A percentile compares a stretch with the other conserved stretches of the same genome.
Conservation (phyloP, 2,888 invertebrate species). For the Ecdyonurus torrentis region DNA sequence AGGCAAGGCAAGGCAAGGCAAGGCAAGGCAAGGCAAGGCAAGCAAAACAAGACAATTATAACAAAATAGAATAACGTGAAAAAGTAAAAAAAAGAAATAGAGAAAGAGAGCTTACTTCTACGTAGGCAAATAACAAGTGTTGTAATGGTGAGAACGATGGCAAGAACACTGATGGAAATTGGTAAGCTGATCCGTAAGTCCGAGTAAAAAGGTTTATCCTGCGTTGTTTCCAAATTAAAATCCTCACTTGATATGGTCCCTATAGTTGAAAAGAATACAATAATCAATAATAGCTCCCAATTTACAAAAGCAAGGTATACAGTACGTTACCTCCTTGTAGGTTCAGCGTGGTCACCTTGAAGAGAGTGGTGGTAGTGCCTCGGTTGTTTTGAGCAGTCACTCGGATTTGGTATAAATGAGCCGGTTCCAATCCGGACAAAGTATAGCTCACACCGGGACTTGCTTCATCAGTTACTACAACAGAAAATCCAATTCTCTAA, state of each 20-base stretch:
- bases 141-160: conserved; percentile 12
- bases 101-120: conserved; percentile 12
- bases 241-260: conserved; percentile 9
- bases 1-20: too few relatives aligned
- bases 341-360: conserved; percentile 16
- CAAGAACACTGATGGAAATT: conserved; percentile 13
- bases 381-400: conserved; percentile 18
- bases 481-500: too few relatives aligned
- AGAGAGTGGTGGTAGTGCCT: conserved; percentile 14
- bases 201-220: conserved; percentile 6
- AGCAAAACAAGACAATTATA: too few relatives aligned
- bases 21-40: too few relatives aligned
- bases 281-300: too few relatives aligned
- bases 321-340: conserved; percentile 14
- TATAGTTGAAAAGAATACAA: too few relatives aligned
- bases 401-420: conserved; percentile 15
- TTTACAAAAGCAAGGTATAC: background rate
- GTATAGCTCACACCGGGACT: conserved; percentile 11
- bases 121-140: conserved; percentile 13
- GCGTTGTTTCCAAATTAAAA: conserved; percentile 9
- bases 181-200: conserved; percentile 13
- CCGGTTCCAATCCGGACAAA: conserved; percentile 15
- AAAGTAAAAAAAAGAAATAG: too few relatives aligned
- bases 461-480: conserved; percentile 11
- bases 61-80: too few relatives aligned